A percentile compares a stretch with the other conserved stretches of the same genome.
Conservation (phyloP, 2,888 invertebrate species). For the Copidosoma aretas region DNA sequence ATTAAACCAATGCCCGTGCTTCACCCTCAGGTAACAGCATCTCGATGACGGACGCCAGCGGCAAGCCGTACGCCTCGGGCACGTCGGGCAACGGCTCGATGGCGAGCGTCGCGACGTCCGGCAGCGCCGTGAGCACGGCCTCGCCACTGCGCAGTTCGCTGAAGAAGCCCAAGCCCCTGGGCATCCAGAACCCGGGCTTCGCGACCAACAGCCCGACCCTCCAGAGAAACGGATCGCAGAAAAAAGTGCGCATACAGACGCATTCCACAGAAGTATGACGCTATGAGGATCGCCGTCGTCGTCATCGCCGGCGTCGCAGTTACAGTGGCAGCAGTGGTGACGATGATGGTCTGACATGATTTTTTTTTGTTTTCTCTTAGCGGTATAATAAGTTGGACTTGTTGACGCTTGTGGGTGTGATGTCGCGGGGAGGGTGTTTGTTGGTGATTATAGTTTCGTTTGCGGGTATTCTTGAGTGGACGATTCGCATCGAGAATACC, state of each 20-base stretch:
- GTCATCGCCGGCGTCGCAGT: too few relatives aligned
- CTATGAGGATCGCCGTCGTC: not conserved
- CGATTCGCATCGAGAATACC: too few relatives aligned
- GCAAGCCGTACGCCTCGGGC: slow-evolving; percentile 77
- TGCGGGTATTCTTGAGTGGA: too few relatives aligned
- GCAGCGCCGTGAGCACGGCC: slow-evolving; percentile 63
- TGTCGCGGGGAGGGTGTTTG: too few relatives aligned
- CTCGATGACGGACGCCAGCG: slow-evolving; percentile 87
- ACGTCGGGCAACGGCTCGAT: slow-evolving; percentile 65
- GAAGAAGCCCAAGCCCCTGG: slow-evolving; percentile 81
- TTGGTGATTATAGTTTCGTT: too few relatives aligned
- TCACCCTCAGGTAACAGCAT: slow-evolving; percentile 66
- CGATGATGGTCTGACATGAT: too few relatives aligned
- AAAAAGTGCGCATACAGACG: slow-evolving; percentile 90
- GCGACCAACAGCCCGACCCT: slow-evolving; percentile 84
- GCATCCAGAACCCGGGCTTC: slow-evolving; percentile 87
- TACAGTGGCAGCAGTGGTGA: too few relatives aligned
- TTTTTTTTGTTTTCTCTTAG: too few relatives aligned
- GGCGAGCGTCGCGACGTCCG: slow-evolving; percentile 61
- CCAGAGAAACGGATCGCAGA: slow-evolving; percentile 84
- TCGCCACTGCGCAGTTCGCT: slow-evolving; percentile 81
- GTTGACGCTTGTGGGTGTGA: too few relatives aligned
- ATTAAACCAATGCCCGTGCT: not conserved
- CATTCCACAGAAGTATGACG: slow-evolving; percentile 86
- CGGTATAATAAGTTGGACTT: too few relatives aligned